Base-by-base conservation (phyloP, 1,140 invertebrate species). In the Thaumatotibia leucotreta region DNA sequence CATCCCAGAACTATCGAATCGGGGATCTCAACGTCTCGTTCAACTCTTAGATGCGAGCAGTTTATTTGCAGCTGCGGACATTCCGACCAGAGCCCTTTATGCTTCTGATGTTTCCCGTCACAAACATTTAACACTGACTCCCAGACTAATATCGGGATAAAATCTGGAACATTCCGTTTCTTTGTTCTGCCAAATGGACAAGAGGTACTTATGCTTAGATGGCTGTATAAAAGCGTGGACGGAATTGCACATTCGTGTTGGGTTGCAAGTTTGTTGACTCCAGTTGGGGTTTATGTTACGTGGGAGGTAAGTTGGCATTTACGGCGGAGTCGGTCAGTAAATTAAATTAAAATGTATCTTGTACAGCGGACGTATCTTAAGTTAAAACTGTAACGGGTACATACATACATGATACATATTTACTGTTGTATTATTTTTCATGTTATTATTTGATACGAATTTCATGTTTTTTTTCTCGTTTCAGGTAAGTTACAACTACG, bases 81-180 rank as follows among this genome's bases (percentile, higher is more conserved):
- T 73, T 73, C 63, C 52, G 23, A 10, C n/a, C 50, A 58, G 24
- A 29, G 29, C 52, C 69, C 65, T 70, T 66, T 64, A 71, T 66
- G 65, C 61, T 69, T 64, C 70, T 77, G 70, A 70, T 67, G 64
- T 69, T 22, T 52, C 65, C 67, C 73, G 75, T 75, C 70, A 75
- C 68, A 77, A 75, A 77, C 75, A 77, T 75, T 75, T 77, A 77
- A 69, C 70, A 70, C 73, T 64, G 73, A 72, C 72, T 76, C 65
- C 58, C 71, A 76, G 74, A 76, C 74, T 64, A 72, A 73, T 76
- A 76, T 73, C 32, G 52, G 67, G 73, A 75, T 75, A 75, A 73
- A 68, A 73, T 75, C 73, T 72, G 58, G 67, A 54, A 65, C 72
- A 54, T 73, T 75, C 61, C 64, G 61, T 64, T 75, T 69, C 66